Conservation (phyloP, 2,113 vertebrate genomes). For the Tupaia tana region DNA sequence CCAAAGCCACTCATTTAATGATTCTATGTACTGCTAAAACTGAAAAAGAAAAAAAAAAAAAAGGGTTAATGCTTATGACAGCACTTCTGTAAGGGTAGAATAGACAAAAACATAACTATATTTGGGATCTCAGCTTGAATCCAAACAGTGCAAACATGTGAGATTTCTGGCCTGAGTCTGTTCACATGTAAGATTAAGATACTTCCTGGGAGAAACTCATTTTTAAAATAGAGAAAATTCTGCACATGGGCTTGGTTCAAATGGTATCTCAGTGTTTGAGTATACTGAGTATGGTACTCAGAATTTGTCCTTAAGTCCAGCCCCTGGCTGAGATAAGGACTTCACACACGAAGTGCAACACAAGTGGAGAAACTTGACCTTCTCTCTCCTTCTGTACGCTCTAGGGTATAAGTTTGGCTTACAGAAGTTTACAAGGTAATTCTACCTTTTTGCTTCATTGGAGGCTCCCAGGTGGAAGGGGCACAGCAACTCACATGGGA, state of each 20-base stretch:
- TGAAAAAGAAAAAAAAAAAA: not conserved
- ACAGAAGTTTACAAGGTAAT: not conserved
- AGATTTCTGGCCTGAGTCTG: not conserved
- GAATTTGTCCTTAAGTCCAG: not conserved
- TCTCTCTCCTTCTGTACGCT: not conserved
- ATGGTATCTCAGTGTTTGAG: not conserved
- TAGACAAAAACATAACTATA: not conserved
- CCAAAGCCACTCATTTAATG: not conserved
- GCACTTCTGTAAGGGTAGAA: not conserved
- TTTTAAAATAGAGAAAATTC: slow-evolving; percentile 28
- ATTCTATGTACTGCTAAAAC: slow-evolving; percentile 26
- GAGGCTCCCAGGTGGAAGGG: not conserved
- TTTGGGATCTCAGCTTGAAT: not conserved
- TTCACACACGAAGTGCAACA: not conserved
- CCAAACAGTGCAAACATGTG: not conserved
- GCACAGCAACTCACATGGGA: not conserved
- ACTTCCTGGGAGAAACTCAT: not conserved
- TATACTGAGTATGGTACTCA: not conserved
- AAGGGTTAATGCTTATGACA: not conserved
- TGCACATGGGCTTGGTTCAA: not conserved
- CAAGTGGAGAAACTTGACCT: not conserved
- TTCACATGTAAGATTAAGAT: not conserved
- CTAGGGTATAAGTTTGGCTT: not conserved
- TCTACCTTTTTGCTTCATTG: not conserved
- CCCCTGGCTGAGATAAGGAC: not conserved